These are phyloP conservation scores for Scaptodrosophila lebanonensis DNA, from an alignment of 1,140 invertebrate species.

Conservation along the genomic window DNA sequence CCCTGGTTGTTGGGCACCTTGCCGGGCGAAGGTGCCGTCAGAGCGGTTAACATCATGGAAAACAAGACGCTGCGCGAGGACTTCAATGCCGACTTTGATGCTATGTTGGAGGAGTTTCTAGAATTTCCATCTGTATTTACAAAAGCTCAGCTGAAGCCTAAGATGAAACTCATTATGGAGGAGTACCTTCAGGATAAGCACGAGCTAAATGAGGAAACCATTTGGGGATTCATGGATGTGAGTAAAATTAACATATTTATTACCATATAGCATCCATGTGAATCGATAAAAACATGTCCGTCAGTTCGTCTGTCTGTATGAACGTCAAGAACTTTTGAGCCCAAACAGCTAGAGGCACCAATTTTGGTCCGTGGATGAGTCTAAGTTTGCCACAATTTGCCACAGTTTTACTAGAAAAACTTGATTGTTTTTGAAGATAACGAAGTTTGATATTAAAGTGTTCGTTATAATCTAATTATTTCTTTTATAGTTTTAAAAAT, in stretches of 20 bases:
- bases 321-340: too few relatives aligned
- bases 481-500: too few relatives aligned
- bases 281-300: too few relatives aligned
- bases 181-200: slow-evolving; percentile 59
- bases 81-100: slow-evolving; percentile 66
- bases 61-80: slow-evolving; percentile 50
- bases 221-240: slow-evolving; percentile 69
- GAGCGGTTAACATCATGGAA: slow-evolving; percentile 69
- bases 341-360: too few relatives aligned
- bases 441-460: too few relatives aligned
- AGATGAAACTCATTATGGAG: slow-evolving; percentile 33
- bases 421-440: too few relatives aligned
- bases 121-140: slow-evolving; percentile 46
- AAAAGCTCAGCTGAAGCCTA: slow-evolving; percentile 6
- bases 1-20: slow-evolving; percentile 77
- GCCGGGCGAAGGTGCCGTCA: slow-evolving; percentile 77
- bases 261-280: too few relatives aligned
- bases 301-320: too few relatives aligned
- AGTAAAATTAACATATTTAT: slow-evolving; percentile 38
- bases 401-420: too few relatives aligned
- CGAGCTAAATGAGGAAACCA: slow-evolving; percentile 51
- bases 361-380: too few relatives aligned
- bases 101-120: slow-evolving; percentile 53
- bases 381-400: too few relatives aligned
- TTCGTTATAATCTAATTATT: too few relatives aligned